Conservation (phyloP, 2,113 vertebrate species). For the Dinomys branickii region DNA sequence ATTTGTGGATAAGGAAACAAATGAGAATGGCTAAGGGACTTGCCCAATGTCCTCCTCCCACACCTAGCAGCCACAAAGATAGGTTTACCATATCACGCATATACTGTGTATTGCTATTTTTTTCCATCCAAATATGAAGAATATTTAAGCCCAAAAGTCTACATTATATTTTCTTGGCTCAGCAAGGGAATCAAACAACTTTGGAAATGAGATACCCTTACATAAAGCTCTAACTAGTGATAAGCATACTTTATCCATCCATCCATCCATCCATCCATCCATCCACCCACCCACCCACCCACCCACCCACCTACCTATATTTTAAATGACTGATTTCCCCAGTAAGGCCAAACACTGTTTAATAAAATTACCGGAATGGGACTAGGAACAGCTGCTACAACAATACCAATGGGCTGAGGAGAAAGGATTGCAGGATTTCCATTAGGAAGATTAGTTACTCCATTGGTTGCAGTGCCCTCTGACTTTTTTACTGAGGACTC, state of each 20-base stretch:
- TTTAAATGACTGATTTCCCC: neutral
- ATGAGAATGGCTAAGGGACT: neutral
- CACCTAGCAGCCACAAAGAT: neutral
- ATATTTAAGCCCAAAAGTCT: neutral
- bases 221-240: neutral
- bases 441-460: conserved; percentile 90
- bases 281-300: too few relatives aligned
- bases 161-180: neutral
- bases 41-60: neutral
- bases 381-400: conserved; percentile 95
- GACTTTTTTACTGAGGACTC: conserved; percentile 90
- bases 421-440: conserved; percentile 93
- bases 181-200: conserved; percentile 20
- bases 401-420: conserved; percentile 95
- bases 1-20: conserved; percentile 21
- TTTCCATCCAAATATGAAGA: conserved; percentile 36
- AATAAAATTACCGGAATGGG: conserved; percentile 92
- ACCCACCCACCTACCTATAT: too few relatives aligned
- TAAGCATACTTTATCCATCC: neutral
- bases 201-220: conserved; percentile 30
- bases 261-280: too few relatives aligned
- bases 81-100: neutral
- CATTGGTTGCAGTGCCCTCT: conserved; percentile 86
- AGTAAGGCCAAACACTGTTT: neutral
- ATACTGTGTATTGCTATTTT: neutral